Percentiles rank a stretch among this genome's conserved stretches.
phyloP scores from a whole-genome alignment of 2,797 vertebrate genomes.

The Poecile montanus region DNA sequence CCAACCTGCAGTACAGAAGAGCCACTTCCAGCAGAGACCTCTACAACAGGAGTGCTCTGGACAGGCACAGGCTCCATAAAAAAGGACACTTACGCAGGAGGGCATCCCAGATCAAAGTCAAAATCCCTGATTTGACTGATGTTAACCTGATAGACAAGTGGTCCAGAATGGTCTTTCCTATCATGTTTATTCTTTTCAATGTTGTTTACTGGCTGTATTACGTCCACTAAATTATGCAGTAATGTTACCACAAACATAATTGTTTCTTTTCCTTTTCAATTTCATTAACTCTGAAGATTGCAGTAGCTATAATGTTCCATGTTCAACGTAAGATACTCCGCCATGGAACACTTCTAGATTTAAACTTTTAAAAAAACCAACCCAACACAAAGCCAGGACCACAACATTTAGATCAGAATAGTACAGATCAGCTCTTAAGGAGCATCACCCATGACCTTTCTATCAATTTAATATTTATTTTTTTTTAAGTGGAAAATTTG shows the following conservation, averaged over 20 bases:
- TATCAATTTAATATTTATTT: neutral
- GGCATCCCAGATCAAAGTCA: constrained; percentile 92
- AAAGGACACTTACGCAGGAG: constrained; percentile 86
- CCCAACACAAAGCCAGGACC: neutral
- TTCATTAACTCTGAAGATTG: constrained; percentile 63
- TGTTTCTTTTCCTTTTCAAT: constrained; percentile 58
- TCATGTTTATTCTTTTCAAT: constrained; percentile 93
- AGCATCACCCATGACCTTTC: constrained; percentile 5
- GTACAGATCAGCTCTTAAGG: neutral
- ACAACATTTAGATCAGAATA: constrained; percentile 44
- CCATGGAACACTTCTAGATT: constrained; percentile 40
- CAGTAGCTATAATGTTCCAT: constrained; percentile 52
- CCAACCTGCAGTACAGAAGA: constrained; percentile 90
- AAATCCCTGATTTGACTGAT: constrained; percentile 94
- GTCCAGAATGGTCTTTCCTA: constrained; percentile 93
- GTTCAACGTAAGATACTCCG: constrained; percentile 71
- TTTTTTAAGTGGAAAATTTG: constrained; percentile 23
- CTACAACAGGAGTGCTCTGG: constrained; percentile 79
- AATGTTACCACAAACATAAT: neutral
- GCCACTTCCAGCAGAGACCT: constrained; percentile 85
- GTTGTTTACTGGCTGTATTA: constrained; percentile 97
- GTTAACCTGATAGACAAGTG: constrained; percentile 97
- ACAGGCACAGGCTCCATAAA: constrained; percentile 83
- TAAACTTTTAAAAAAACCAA: neutral
- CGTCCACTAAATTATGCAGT: constrained; percentile 82